phyloP scores from a whole-genome alignment of 2,888 invertebrate species.

The Acanthosepion pharaonis region DNA sequence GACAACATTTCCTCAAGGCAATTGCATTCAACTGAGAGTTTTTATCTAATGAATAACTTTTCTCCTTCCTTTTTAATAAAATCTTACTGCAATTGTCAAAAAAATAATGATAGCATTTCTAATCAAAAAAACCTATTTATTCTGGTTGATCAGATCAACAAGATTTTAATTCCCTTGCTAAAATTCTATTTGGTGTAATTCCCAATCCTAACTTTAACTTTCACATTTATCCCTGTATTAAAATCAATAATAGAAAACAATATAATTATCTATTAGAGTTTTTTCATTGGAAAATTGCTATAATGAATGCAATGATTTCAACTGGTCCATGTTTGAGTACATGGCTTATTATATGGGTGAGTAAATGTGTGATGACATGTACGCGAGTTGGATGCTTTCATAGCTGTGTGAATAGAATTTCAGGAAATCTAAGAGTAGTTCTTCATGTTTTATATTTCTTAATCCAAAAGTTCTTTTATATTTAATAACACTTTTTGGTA shows the following conservation, averaged over 20 bases:
- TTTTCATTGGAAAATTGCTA: conserved; percentile 18
- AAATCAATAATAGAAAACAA: conserved; percentile 33
- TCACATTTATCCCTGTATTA: conserved; percentile 33
- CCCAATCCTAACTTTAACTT: conserved; percentile 12
- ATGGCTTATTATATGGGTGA: background rate
- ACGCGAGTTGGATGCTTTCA: background rate
- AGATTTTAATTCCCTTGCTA: background rate
- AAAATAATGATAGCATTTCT: conserved; percentile 17
- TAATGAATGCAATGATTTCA: conserved; percentile 21
- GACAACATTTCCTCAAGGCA: background rate
- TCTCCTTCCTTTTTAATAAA: conserved; percentile 17
- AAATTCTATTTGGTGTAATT: background rate
- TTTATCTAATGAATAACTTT: background rate
- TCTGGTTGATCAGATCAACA: conserved; percentile 6
- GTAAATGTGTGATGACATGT: background rate
- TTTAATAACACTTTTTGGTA: background rate
- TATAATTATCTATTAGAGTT: background rate
- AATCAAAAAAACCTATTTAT: conserved; percentile 14
- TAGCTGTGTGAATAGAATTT: background rate
- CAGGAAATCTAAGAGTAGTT: background rate
- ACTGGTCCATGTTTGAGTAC: background rate
- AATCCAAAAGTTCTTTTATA: background rate
- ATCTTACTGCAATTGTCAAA: conserved; percentile 4
- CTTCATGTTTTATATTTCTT: background rate
- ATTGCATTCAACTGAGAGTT: background rate